Evolutionary conservation across 2,113 vertebrate species (phyloP).

Genomic region (Gnathonemus echidnorhynchus): DNA sequence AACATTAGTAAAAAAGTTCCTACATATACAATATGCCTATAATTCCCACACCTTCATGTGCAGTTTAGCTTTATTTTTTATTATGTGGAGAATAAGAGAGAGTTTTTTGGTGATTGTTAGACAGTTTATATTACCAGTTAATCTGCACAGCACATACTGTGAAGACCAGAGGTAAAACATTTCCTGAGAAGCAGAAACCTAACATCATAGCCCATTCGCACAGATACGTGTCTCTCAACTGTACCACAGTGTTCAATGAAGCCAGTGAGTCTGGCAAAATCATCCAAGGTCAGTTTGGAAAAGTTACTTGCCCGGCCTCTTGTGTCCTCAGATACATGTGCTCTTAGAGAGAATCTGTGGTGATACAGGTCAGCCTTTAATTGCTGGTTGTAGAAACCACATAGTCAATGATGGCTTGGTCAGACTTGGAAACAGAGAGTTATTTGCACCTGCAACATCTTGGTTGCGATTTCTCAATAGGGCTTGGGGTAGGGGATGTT

Average conservation of each 20-base stretch:
- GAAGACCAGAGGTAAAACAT: not conserved
- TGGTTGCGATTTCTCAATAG: not conserved
- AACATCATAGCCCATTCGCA: not conserved
- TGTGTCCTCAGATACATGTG: not conserved
- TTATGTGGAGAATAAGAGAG: not conserved
- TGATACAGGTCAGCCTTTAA: not conserved
- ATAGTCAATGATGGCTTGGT: not conserved
- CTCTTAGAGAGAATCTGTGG: not conserved
- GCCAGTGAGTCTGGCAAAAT: constrained; percentile 19
- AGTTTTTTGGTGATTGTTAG: not conserved
- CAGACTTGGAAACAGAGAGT: not conserved
- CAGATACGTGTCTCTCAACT: not conserved
- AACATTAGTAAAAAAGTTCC: not conserved
- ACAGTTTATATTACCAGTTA: not conserved
- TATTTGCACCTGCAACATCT: not conserved
- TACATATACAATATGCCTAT: not conserved
- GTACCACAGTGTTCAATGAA: constrained; percentile 23
- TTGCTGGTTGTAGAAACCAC: not conserved
- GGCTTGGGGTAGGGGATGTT: not conserved
- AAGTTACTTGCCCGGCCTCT: not conserved
- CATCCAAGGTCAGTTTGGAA: not conserved
- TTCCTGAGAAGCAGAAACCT: not conserved
- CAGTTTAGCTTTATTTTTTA: not conserved
- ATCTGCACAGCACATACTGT: not conserved
- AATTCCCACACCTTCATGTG: not conserved